Evolutionary conservation across 1,140 invertebrate species (phyloP).

Genomic region (Scaptomyza pallida): DNA sequence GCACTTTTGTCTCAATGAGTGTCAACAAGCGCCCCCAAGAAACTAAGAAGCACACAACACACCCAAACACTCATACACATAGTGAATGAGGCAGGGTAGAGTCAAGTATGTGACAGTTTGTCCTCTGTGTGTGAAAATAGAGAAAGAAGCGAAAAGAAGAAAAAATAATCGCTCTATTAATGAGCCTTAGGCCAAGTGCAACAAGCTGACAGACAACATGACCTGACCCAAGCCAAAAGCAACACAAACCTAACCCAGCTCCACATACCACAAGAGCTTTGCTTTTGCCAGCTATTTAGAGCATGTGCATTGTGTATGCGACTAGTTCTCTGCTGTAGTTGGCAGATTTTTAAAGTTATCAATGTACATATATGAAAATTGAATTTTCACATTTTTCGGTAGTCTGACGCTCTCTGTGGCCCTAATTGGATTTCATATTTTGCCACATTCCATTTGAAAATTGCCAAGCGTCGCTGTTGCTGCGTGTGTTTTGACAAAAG

Average conservation of each 20-base stretch:
- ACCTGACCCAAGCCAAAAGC: constrained; percentile 53
- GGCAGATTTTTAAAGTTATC: neutral
- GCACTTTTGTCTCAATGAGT: constrained; percentile 82
- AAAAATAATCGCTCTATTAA: constrained; percentile 78
- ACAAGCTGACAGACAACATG: constrained; percentile 79
- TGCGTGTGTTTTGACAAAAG: constrained; percentile 71
- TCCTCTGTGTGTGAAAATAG: constrained; percentile 32
- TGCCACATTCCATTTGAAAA: constrained; percentile 43
- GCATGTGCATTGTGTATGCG: constrained; percentile 21
- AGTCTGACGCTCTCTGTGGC: constrained; percentile 24
- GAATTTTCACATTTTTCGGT: constrained; percentile 28
- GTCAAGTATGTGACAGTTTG: constrained; percentile 29
- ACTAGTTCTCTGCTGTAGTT: neutral
- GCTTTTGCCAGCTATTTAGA: constrained; percentile 39
- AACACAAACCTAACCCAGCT: constrained; percentile 33
- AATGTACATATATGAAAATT: constrained; percentile 29
- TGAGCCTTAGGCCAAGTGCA: constrained; percentile 81
- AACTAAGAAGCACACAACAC: constrained; percentile 16
- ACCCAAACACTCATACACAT: constrained; percentile 6
- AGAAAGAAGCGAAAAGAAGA: constrained; percentile 39
- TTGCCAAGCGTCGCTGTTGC: constrained; percentile 30
- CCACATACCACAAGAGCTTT: constrained; percentile 18
- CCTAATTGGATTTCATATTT: constrained; percentile 75
- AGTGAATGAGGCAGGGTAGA: neutral
- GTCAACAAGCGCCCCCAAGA: constrained; percentile 67